These are phyloP conservation scores for Protonemura montana DNA, from an alignment of 2,888 invertebrate genomes.

Conservation along the genomic window DNA sequence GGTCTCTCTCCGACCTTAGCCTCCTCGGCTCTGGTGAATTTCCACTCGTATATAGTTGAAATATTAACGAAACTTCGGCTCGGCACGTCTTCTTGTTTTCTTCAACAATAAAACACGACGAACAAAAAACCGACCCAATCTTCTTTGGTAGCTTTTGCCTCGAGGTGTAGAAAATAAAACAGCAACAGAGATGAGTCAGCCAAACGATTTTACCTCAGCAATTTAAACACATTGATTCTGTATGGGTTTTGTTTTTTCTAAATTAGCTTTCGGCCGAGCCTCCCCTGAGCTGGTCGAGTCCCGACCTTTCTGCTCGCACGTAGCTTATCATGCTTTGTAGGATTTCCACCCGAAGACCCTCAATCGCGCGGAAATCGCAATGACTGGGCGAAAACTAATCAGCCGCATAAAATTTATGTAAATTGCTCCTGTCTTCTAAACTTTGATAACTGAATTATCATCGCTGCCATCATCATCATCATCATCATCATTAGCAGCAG, in stretches of 20 bases:
- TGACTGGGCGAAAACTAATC: not conserved
- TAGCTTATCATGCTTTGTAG: not conserved
- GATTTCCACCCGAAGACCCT: not conserved
- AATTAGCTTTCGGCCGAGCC: constrained; percentile 10
- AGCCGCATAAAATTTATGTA: not conserved
- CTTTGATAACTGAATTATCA: not conserved
- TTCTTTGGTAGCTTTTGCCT: constrained; percentile 25
- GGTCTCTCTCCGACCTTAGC: not conserved
- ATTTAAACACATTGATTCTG: constrained; percentile 12
- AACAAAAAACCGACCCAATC: constrained; percentile 25
- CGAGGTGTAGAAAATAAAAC: constrained; percentile 26
- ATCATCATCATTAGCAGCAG: not conserved
- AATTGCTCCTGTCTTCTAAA: not conserved
- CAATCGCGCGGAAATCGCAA: not conserved
- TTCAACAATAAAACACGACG: not conserved
- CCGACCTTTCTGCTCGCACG: not conserved
- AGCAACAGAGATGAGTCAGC: constrained; percentile 31
- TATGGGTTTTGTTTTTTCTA: not conserved
- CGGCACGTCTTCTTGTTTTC: not conserved
- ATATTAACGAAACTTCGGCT: constrained; percentile 9
- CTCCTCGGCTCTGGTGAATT: not conserved
- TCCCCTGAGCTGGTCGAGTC: not conserved
- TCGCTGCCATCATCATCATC: not conserved
- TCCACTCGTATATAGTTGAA: constrained; percentile 2
- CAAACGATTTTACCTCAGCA: constrained; percentile 23